These are phyloP conservation scores for Seira ritae DNA, from an alignment of 2,888 invertebrate genomes.

Conservation along the genomic window DNA sequence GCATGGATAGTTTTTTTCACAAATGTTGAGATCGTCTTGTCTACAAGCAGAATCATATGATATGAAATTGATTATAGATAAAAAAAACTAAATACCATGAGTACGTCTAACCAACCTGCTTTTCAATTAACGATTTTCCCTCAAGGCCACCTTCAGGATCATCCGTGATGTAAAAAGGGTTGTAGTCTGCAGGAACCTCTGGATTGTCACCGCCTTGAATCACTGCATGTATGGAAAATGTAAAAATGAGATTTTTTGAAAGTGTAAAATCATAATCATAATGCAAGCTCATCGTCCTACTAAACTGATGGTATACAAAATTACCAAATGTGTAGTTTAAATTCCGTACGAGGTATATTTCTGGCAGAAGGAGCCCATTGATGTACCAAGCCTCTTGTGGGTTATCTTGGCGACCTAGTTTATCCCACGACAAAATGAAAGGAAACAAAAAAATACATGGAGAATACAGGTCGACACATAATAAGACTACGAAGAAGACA, in stretches of 20 bases:
- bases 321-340: constrained; percentile 68
- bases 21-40: no score
- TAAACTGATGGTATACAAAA: neutral
- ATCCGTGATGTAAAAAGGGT: constrained; percentile 93
- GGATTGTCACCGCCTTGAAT: constrained; percentile 91
- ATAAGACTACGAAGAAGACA: no score
- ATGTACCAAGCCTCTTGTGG: constrained; percentile 86
- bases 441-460: neutral
- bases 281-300: no score
- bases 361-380: constrained; percentile 92
- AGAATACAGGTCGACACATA: no score
- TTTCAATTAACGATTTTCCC: constrained; percentile 56
- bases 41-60: no score
- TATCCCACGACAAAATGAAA: constrained; percentile 27
- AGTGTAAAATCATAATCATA: no score
- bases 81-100: no score
- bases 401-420: constrained; percentile 55
- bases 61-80: no score
- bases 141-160: constrained; percentile 86
- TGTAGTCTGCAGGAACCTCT: constrained; percentile 87
- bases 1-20: no score
- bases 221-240: constrained; percentile 74
- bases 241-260: constrained; percentile 75
- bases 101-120: constrained; percentile 45
- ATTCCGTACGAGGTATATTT: constrained; percentile 84